Conservation (phyloP, 2,888 invertebrate species). For the Oscheius myriophilus region DNA sequence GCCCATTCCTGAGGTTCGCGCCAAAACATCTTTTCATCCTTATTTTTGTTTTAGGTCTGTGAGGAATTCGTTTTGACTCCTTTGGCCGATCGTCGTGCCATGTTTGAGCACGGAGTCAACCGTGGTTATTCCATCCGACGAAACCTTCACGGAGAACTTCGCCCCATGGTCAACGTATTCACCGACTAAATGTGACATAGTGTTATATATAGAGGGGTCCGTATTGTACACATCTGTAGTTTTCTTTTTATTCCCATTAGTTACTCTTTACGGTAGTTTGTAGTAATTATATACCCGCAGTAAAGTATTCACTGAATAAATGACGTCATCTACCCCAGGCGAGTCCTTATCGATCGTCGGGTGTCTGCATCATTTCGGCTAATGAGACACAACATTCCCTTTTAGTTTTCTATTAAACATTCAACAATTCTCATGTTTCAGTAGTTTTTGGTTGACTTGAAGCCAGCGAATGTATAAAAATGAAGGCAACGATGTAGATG, state of each 20-base stretch:
- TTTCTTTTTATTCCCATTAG: slow-evolving; percentile 14
- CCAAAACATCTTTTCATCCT: neutral
- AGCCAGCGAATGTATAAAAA: slow-evolving; percentile 7
- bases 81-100: slow-evolving; percentile 19
- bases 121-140: slow-evolving; percentile 17
- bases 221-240: slow-evolving; percentile 1
- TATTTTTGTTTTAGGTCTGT: neutral
- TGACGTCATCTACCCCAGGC: too few relatives aligned
- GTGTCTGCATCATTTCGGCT: too few relatives aligned
- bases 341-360: too few relatives aligned
- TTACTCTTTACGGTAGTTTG: neutral
- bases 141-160: slow-evolving; percentile 28
- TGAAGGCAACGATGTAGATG: slow-evolving; percentile 13
- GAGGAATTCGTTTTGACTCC: slow-evolving; percentile 24
- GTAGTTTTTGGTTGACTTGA: neutral
- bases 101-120: slow-evolving; percentile 23
- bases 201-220: slow-evolving; percentile 4
- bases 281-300: neutral
- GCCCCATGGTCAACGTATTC: slow-evolving; percentile 30
- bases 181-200: slow-evolving; percentile 12
- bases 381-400: slow-evolving; percentile 3
- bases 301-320: too few relatives aligned
- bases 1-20: slow-evolving; percentile 12
- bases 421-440: neutral
- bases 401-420: slow-evolving; percentile 9